Evolutionary conservation across 2,888 invertebrate genomes (phyloP).

Genomic region (Thymelicus lineola): DNA sequence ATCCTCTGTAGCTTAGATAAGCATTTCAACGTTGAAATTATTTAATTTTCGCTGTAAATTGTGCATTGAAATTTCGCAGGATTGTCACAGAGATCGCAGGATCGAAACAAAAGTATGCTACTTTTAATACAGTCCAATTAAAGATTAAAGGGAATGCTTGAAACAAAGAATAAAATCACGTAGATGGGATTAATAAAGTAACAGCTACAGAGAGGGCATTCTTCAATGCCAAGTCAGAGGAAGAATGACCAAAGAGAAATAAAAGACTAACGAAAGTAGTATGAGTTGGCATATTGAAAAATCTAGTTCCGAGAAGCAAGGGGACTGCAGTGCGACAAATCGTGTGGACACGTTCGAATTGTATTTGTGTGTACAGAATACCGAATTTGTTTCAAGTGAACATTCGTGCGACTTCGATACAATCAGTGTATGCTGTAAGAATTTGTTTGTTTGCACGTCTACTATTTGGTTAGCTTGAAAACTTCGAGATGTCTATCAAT

Average conservation of each 20-base stretch:
- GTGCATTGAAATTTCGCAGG: too few relatives aligned
- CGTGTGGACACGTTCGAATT: conserved; percentile 66
- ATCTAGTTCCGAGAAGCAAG: conserved; percentile 51
- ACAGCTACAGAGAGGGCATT: conserved; percentile 31
- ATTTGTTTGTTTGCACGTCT: conserved; percentile 43
- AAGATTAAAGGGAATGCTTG: conserved; percentile 15
- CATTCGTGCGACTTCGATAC: conserved; percentile 54
- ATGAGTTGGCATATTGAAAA: conserved; percentile 63
- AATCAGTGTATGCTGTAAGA: conserved; percentile 37
- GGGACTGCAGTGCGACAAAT: conserved; percentile 78
- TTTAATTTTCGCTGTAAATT: too few relatives aligned
- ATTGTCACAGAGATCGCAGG: too few relatives aligned
- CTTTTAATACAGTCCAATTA: conserved; percentile 3
- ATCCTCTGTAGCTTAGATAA: too few relatives aligned
- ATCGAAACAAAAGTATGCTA: conserved; percentile 15
- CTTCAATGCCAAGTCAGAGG: conserved; percentile 38
- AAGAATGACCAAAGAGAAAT: conserved; percentile 47
- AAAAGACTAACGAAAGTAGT: conserved; percentile 45
- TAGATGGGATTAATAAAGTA: conserved; percentile 38
- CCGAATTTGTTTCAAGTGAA: conserved; percentile 61
- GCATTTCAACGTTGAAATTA: too few relatives aligned
- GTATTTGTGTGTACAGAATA: conserved; percentile 49
- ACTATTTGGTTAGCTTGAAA: conserved; percentile 54
- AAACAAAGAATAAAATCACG: conserved; percentile 32
- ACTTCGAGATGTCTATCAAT: background rate